These are phyloP conservation scores for Tetramorium bicarinatum DNA, from an alignment of 2,888 invertebrate genomes.

Conservation along the genomic window DNA sequence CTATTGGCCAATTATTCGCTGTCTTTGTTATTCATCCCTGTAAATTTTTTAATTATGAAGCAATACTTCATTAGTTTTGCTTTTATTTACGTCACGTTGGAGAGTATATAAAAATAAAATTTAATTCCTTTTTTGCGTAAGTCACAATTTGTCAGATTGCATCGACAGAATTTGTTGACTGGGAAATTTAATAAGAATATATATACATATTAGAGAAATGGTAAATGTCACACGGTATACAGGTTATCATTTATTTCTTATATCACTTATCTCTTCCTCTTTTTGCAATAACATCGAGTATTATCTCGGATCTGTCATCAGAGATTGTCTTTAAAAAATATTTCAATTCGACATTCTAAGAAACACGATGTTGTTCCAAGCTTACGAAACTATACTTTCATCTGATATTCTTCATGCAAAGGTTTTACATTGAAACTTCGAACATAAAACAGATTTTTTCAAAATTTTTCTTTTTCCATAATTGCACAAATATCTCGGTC, in stretches of 20 bases:
- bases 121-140: background rate
- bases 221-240: constrained; percentile 31
- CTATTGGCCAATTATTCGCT: constrained; percentile 78
- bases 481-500: constrained; percentile 40
- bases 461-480: constrained; percentile 29
- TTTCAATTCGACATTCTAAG: background rate
- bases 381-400: constrained; percentile 60
- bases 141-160: background rate
- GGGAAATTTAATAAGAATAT: background rate
- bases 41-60: constrained; percentile 31
- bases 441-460: constrained; percentile 49
- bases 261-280: constrained; percentile 39
- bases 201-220: background rate
- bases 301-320: background rate
- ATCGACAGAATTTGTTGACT: background rate
- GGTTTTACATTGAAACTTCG: background rate
- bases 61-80: constrained; percentile 4
- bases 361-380: constrained; percentile 30
- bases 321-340: constrained; percentile 28
- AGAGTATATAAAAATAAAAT: background rate
- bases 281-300: constrained; percentile 59
- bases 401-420: constrained; percentile 24
- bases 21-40: constrained; percentile 58
- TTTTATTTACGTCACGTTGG: background rate
- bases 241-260: constrained; percentile 33